Evolutionary conservation across 2,888 invertebrate species (phyloP).

Genomic region (Chrysolina oricalcia): DNA sequence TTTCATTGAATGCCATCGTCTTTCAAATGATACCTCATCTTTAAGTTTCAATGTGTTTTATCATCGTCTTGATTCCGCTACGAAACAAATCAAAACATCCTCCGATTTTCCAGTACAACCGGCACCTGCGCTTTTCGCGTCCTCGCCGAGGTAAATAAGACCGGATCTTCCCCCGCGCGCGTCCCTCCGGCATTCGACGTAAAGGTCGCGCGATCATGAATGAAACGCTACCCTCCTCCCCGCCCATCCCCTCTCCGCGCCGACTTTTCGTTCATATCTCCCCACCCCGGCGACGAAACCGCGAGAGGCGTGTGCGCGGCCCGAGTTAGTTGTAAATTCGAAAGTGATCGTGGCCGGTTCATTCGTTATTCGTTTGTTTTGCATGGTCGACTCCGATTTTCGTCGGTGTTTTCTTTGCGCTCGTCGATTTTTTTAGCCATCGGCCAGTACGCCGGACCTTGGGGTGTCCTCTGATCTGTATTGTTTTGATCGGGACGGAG

Average conservation of each 20-base stretch:
- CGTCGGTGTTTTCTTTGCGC: constrained; percentile 34
- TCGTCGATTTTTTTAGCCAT: neutral
- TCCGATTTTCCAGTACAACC: neutral
- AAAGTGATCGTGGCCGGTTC: constrained; percentile 55
- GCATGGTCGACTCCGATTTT: constrained; percentile 52
- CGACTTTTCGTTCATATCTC: constrained; percentile 66
- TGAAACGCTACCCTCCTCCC: constrained; percentile 74
- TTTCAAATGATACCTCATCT: too few relatives aligned
- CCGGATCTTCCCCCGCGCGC: constrained; percentile 52
- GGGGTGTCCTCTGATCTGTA: constrained; percentile 18
- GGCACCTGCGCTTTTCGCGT: constrained; percentile 26
- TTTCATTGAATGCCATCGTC: too few relatives aligned
- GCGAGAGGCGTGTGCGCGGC: constrained; percentile 64
- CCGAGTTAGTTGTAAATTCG: constrained; percentile 67
- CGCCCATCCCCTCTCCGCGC: constrained; percentile 62
- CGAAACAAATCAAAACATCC: too few relatives aligned
- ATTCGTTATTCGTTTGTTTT: constrained; percentile 49
- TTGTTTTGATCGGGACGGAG: constrained; percentile 11
- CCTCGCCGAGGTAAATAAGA: constrained; percentile 48
- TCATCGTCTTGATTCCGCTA: too few relatives aligned
- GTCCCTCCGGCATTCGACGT: constrained; percentile 47
- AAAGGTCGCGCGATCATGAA: constrained; percentile 71
- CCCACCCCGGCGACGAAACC: constrained; percentile 53
- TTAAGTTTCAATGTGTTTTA: too few relatives aligned
- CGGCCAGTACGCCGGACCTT: neutral